Percentiles rank a stretch among this genome's conserved stretches.
Conservation (phyloP, 2,113 vertebrate species). For the Condylura cristata region DNA sequence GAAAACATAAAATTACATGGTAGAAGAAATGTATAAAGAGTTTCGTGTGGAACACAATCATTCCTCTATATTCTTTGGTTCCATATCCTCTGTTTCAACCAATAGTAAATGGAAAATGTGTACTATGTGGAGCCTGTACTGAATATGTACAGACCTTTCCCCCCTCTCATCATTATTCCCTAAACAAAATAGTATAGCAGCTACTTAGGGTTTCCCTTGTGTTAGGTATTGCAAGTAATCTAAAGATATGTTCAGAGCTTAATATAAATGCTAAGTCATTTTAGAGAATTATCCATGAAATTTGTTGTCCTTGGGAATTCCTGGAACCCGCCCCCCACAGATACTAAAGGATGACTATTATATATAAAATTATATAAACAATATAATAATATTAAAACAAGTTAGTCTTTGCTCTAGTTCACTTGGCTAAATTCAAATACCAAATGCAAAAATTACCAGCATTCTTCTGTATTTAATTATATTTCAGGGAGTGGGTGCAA, state of each 20-base stretch:
- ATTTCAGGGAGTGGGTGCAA: neutral
- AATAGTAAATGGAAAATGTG: neutral
- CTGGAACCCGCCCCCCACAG: neutral
- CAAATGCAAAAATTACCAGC: neutral
- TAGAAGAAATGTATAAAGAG: neutral
- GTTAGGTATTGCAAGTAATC: neutral
- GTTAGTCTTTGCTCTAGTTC: neutral
- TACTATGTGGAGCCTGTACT: neutral
- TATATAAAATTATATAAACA: neutral
- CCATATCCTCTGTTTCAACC: neutral
- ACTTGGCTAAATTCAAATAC: neutral
- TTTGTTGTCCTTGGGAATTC: neutral
- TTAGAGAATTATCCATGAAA: neutral
- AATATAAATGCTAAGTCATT: neutral
- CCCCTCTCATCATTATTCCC: no score
- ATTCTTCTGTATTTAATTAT: neutral
- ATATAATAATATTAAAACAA: neutral
- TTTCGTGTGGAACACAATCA: neutral
- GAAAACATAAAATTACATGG: slow-evolving; percentile 14
- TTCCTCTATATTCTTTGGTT: neutral
- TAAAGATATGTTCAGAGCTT: neutral
- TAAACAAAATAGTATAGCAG: neutral
- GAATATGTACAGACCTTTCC: neutral
- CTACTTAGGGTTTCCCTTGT: neutral
- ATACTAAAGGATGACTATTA: neutral